A percentile compares a stretch with the other conserved stretches of the same genome.
Evolutionary conservation across 1,140 invertebrate species (phyloP).

Genomic region (Acyrthosiphon pisum): DNA sequence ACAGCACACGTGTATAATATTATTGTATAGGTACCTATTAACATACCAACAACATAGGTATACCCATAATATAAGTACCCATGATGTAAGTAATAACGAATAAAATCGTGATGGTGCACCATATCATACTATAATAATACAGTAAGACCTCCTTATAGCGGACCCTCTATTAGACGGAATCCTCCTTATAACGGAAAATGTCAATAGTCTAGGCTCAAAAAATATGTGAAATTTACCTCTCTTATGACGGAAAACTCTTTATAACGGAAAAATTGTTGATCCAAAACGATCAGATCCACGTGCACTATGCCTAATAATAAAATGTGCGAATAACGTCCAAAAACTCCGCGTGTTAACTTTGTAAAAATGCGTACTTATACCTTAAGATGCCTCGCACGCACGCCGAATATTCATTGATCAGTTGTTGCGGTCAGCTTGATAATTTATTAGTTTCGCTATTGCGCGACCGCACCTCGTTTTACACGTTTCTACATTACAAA

Average conservation of each 20-base stretch:
- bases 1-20: background rate
- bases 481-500: background rate
- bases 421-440: background rate
- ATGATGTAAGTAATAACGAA: background rate
- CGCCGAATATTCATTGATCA: background rate
- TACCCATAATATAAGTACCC: too few species aligned
- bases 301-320: background rate
- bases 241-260: too few species aligned
- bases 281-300: too few species aligned
- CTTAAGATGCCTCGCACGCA: background rate
- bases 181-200: too few species aligned
- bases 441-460: background rate
- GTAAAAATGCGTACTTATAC: background rate
- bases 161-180: too few species aligned
- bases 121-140: too few species aligned
- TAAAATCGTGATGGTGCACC: background rate
- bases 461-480: too few species aligned
- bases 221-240: too few species aligned
- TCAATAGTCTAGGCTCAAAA: too few species aligned
- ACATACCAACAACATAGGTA: background rate
- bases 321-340: background rate
- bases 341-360: background rate
- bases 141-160: too few species aligned
- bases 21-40: background rate
- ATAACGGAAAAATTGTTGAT: too few species aligned